A percentile compares a stretch with the other conserved stretches of the same genome.
Evolutionary conservation across 37 sponge, comb jelly and placozoan genomes (phyloP).

Genomic region (Halisarca cf. caerulea): DNA sequence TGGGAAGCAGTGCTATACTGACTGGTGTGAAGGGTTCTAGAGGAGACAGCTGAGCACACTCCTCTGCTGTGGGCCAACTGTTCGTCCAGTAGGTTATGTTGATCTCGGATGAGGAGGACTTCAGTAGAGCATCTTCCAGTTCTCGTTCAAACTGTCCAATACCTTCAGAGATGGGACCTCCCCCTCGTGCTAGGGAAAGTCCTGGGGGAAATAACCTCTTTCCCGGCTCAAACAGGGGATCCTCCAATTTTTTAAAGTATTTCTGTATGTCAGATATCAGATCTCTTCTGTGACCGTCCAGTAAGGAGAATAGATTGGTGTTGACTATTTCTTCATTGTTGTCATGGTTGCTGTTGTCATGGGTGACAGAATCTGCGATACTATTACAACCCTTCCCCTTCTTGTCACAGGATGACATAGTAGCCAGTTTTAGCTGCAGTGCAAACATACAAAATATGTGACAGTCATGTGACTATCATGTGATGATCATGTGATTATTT

Average conservation of each 20-base stretch:
- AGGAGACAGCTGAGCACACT: conserved; percentile 44
- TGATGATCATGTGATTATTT: too few relatives aligned
- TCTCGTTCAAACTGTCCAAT: background rate
- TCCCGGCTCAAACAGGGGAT: background rate
- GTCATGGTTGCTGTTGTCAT: background rate
- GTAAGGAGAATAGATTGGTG: background rate
- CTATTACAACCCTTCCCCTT: background rate
- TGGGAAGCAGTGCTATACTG: conserved; percentile 79
- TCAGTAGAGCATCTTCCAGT: background rate
- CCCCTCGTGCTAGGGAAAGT: conserved; percentile 17
- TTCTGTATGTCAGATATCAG: background rate
- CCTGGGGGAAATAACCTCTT: background rate
- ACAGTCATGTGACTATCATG: too few relatives aligned
- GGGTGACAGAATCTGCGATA: background rate
- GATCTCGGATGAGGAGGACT: background rate
- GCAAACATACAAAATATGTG: too few relatives aligned
- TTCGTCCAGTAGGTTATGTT: background rate
- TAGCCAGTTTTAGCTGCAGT: too few relatives aligned
- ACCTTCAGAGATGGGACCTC: background rate
- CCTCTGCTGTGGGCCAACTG: conserved; percentile 44
- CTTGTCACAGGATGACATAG: background rate
- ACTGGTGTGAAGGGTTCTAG: conserved; percentile 51
- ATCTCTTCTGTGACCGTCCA: background rate
- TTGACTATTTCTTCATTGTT: too few relatives aligned
- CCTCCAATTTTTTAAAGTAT: conserved; percentile 2